A percentile compares a stretch with the other conserved stretches of the same genome.
Conservation (phyloP, 2,888 invertebrate genomes). For the Andrena hattorfiana region DNA sequence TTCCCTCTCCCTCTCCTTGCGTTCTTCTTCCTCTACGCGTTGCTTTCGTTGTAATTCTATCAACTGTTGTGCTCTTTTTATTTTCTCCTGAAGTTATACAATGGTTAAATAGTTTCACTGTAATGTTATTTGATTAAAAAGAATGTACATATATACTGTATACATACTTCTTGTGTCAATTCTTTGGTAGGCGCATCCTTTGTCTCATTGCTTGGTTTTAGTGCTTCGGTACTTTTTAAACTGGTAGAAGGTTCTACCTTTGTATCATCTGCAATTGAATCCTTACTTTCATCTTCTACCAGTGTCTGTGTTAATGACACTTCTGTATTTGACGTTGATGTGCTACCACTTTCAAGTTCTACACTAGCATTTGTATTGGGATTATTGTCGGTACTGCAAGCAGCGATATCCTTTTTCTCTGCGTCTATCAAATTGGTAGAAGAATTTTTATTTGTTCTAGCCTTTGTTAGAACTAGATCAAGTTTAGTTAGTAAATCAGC, state of each 20-base stretch:
- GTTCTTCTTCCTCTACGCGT: slow-evolving; percentile 88
- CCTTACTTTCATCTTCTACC: slow-evolving; percentile 21
- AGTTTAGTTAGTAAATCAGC: slow-evolving; percentile 89
- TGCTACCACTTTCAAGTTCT: slow-evolving; percentile 28
- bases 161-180: slow-evolving; percentile 59
- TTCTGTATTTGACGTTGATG: slow-evolving; percentile 24
- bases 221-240: slow-evolving; percentile 18
- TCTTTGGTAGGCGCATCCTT: slow-evolving; percentile 23
- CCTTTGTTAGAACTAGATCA: slow-evolving; percentile 87
- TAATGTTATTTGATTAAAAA: neutral
- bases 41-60: slow-evolving; percentile 87
- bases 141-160: neutral
- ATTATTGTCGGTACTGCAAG: slow-evolving; percentile 7
- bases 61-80: slow-evolving; percentile 89
- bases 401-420: slow-evolving; percentile 68
- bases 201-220: slow-evolving; percentile 15
- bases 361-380: slow-evolving; percentile 14
- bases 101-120: neutral
- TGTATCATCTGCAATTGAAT: slow-evolving; percentile 7
- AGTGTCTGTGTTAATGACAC: neutral
- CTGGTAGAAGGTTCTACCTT: slow-evolving; percentile 49
- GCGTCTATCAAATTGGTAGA: slow-evolving; percentile 75
- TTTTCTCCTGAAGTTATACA: slow-evolving; percentile 85
- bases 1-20: slow-evolving; percentile 89
- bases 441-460: slow-evolving; percentile 82